These are phyloP conservation scores for Rhabditophanes sp. DNA, from an alignment of 2,888 invertebrate genomes.

Conservation along the genomic window DNA sequence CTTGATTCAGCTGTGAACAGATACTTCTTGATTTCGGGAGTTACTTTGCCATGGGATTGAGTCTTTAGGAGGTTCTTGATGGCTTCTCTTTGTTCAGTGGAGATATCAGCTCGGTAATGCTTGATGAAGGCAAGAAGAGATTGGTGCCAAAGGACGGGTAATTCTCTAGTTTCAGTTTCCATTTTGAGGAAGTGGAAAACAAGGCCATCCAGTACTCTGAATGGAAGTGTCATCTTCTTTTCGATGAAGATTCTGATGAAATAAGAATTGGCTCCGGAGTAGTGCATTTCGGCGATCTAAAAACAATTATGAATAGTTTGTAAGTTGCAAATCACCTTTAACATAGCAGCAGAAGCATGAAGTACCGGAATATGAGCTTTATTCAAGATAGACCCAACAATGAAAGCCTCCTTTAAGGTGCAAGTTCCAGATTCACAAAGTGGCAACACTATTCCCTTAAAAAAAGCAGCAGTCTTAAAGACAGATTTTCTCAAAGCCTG, in stretches of 20 bases:
- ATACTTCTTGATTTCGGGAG: slow-evolving; percentile 70
- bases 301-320: slow-evolving; percentile 44
- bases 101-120: slow-evolving; percentile 82
- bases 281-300: slow-evolving; percentile 92
- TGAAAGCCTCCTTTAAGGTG: slow-evolving; percentile 81
- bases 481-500: slow-evolving; percentile 77
- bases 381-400: slow-evolving; percentile 74
- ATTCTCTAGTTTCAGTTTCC: slow-evolving; percentile 56
- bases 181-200: slow-evolving; percentile 73
- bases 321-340: slow-evolving; percentile 20
- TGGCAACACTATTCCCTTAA: slow-evolving; percentile 66
- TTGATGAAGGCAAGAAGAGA: slow-evolving; percentile 78
- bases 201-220: slow-evolving; percentile 77
- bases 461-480: slow-evolving; percentile 91
- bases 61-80: slow-evolving; percentile 59
- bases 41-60: slow-evolving; percentile 56
- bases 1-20: slow-evolving; percentile 66
- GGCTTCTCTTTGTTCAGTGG: slow-evolving; percentile 74
- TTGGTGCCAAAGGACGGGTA: slow-evolving; percentile 96
- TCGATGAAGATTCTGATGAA: slow-evolving; percentile 81
- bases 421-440: slow-evolving; percentile 70
- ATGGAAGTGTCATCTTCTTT: slow-evolving; percentile 92
- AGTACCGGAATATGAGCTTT: slow-evolving; percentile 70
- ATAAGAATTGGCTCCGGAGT: slow-evolving; percentile 83
- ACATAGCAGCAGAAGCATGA: slow-evolving; percentile 80